Evolutionary conservation across 2,888 invertebrate species (phyloP), one percentile per base, ranked within the genome.

Genomic region (Smittia aterrima): DNA sequence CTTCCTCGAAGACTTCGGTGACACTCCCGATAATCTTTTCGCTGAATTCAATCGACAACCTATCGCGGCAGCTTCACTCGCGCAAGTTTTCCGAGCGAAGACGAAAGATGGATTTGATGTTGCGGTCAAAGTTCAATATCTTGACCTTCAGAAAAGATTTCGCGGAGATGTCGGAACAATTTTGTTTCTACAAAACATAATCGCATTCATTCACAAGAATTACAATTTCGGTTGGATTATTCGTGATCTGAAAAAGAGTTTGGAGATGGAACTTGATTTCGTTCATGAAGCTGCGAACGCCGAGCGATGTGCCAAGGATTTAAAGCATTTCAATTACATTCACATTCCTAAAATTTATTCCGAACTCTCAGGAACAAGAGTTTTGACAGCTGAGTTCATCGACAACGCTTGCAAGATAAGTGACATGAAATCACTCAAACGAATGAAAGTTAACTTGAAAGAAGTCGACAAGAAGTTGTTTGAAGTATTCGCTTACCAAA

Each of bases 161-260:
- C 78, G 83, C 68, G 88, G 89, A 75, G 92, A 92, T 80, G 83
- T 92, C 54, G 83, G 84, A 27, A 92, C 91, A 1, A 86, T 91
- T 75, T 86, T 89, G 75, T 84, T 89, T 75, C 80, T 92, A 22
- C 82, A 90, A 76, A 85, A 85, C 77, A 78, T 90, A 9, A 85
- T 89, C 72, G 89, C 87, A 53, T 82, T 86, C 78, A 85, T 91
- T 79, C 90, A 91, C 80, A 89, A 90, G 40, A 86, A 87, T 78
- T 92, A 91, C 81, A 87, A 88, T 78, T 91, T 92, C 79, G 86
- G 87, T 6, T 92, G 92, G 92, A 88, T 91, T 4, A 78, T 92
- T 18, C 82, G 86, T 77, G 90, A 91, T 78, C 78, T 91, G 75
- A 85, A 85, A 75, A 86, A 85, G 27, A 88, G 88, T 67, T 81